Percentiles rank a stretch among this genome's conserved stretches.
Conservation (phyloP, 2,888 invertebrate species). For the Drosophila trichaetosa region DNA sequence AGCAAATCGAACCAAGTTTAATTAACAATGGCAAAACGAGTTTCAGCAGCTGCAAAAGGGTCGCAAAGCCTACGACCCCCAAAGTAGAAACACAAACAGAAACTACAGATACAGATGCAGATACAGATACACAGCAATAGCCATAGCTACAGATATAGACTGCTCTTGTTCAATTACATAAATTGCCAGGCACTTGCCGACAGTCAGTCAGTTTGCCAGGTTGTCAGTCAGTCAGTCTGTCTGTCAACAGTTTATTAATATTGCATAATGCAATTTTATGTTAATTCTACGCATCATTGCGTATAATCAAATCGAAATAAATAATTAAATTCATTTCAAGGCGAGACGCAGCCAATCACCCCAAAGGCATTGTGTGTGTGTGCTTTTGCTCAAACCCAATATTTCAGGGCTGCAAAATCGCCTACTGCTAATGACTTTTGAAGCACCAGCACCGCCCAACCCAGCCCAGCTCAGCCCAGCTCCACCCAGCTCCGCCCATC, state of each 20-base stretch:
- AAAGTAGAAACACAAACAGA: neutral
- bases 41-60: constrained; percentile 20
- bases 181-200: constrained; percentile 65
- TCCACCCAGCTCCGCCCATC: neutral
- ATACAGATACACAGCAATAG: neutral
- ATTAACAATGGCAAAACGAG: constrained; percentile 62
- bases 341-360: constrained; percentile 57
- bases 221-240: constrained; percentile 37
- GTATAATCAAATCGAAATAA: constrained; percentile 84
- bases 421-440: constrained; percentile 9
- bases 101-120: neutral
- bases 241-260: constrained; percentile 76
- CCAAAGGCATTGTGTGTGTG: constrained; percentile 39
- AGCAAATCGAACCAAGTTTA: constrained; percentile 62
- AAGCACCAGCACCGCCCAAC: neutral
- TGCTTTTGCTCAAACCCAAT: constrained; percentile 1
- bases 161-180: constrained; percentile 70
- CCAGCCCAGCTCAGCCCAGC: neutral
- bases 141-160: constrained; percentile 1
- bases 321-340: constrained; percentile 82
- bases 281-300: constrained; percentile 85
- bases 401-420: constrained; percentile 45
- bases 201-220: constrained; percentile 9
- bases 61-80: constrained; percentile 1
- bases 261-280: constrained; percentile 84